Percentiles rank a stretch among this genome's conserved stretches.
Evolutionary conservation across 2,113 vertebrate genomes (phyloP).

Genomic region (Paratilapia polleni): DNA sequence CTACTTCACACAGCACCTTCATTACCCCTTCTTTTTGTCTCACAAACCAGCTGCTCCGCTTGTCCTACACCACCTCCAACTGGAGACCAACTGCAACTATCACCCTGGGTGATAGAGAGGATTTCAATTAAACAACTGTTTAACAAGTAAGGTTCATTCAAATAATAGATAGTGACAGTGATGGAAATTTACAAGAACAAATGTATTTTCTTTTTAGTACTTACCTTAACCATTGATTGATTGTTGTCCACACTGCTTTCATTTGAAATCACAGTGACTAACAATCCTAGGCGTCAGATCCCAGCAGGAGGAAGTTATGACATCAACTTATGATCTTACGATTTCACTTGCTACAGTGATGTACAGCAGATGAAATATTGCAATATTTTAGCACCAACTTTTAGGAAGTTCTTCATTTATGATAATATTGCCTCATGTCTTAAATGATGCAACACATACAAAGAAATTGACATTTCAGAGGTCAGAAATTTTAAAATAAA

Average conservation of each 20-base stretch:
- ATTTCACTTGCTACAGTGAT: not conserved
- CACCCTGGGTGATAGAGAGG: too few species aligned
- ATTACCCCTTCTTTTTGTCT: rapidly evolving
- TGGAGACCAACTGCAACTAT: constrained; percentile 19
- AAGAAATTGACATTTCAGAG: not conserved
- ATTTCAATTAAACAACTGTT: not conserved
- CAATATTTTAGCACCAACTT: not conserved
- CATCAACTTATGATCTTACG: not conserved
- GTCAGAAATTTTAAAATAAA: not conserved
- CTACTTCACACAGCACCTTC: rapidly evolving
- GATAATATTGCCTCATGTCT: not conserved
- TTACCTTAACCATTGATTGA: not conserved
- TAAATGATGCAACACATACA: not conserved
- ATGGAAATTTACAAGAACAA: not conserved
- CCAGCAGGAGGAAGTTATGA: not conserved
- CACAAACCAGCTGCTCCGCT: not conserved
- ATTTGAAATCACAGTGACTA: not conserved
- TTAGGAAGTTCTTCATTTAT: not conserved
- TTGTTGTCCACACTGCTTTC: not conserved
- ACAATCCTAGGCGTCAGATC: not conserved
- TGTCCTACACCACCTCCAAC: constrained; percentile 24
- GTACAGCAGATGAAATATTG: not conserved
- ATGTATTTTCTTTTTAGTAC: not conserved
- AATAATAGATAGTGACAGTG: not conserved
- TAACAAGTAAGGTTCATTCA: not conserved